phyloP scores from a whole-genome alignment of 2,888 invertebrate species.

The Tiliacea citrago region DNA sequence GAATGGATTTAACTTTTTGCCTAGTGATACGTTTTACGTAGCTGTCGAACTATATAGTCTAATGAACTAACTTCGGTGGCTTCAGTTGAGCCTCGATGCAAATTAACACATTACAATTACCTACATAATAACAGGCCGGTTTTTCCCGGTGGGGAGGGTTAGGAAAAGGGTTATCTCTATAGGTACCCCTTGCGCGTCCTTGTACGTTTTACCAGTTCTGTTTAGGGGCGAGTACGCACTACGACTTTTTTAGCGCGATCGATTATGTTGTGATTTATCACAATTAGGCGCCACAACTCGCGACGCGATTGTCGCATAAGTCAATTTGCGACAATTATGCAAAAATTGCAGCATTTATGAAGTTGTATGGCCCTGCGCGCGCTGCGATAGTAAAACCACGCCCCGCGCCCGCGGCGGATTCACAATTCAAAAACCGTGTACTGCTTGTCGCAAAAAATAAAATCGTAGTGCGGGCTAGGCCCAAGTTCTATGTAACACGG shows the following conservation, averaged over 20 bases:
- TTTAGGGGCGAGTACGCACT: too few relatives aligned
- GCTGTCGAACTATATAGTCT: too few relatives aligned
- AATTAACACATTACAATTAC: too few relatives aligned
- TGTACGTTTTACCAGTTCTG: background rate
- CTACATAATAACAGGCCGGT: background rate
- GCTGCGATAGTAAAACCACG: background rate
- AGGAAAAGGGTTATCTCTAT: background rate
- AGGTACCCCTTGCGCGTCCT: too few relatives aligned
- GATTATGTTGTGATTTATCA: background rate
- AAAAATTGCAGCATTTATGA: background rate
- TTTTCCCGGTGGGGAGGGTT: background rate
- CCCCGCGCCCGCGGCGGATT: background rate
- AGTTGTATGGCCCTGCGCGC: background rate
- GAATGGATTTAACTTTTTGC: background rate
- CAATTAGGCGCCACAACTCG: background rate
- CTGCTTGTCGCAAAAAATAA: background rate
- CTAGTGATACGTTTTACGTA: too few relatives aligned
- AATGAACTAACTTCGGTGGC: background rate
- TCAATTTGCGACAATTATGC: too few relatives aligned
- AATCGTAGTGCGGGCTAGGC: background rate
- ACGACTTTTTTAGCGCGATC: background rate
- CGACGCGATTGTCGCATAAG: background rate
- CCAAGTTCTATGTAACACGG: background rate
- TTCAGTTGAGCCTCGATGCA: background rate
- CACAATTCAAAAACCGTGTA: too few relatives aligned